Base-by-base conservation (phyloP, 2,888 invertebrate species). In the Tolmerus cingulatus region DNA sequence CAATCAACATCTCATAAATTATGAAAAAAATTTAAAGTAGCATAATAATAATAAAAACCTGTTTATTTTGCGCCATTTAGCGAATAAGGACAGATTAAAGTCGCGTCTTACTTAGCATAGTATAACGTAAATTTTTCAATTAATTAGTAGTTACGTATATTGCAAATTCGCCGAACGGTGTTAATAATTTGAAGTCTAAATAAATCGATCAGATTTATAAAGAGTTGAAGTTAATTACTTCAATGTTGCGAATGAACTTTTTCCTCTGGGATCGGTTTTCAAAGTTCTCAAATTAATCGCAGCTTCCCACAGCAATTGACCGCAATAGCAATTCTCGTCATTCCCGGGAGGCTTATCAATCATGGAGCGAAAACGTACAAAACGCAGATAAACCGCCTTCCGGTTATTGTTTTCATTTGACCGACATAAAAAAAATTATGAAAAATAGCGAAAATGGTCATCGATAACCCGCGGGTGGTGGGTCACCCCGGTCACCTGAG, bases 331-430 rank as follows among this genome's bases (percentile, higher is more conserved):
- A 46, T 23, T 40, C 14, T 78, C 78, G 46, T 78, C 78, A 78
- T 23, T 14, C 34, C 8, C 37, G 1, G 19, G 19, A 57, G 12
- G 23, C 78, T 78, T 78, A 78, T 78, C 78, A 40, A 40, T 19
- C 3, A 23, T 23, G 43, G 43, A 78, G 19, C 43, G 7, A n/a
- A 78, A 78, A 78, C 46, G 40, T 27, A 37, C 19, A 37, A 43
- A 23, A 12, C 30, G 30, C 40, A 14, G 78, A 78, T 78, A 78
- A 78, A 78, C 78, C 43, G 78, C 43, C 43, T 78, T 78, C 78
- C 78, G 78, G 78, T 78, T 78, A 78, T 78, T 78, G 78, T 78
- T 78, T 78, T 78, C 23, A 19, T 78, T 78, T 9, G 9, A 4
- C 43, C n/a, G 43, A 30, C 30, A 12, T 23, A 37, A 43, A 77